Conservation (phyloP, 2,888 invertebrate species). For the Tenthredo notha region DNA sequence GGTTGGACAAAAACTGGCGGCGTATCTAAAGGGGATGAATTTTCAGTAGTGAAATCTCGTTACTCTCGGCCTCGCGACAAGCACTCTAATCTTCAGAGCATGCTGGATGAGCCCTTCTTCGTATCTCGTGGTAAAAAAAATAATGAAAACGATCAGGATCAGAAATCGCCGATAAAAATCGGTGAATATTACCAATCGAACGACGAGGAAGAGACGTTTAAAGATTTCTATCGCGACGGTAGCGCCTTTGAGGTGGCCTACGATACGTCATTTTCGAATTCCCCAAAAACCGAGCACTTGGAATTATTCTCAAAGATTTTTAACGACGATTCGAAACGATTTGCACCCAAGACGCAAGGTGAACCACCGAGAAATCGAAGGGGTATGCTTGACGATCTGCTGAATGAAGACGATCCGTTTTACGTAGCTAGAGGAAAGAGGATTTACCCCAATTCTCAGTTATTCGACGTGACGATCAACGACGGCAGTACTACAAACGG, state of each 20-base stretch:
- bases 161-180: neutral
- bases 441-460: neutral
- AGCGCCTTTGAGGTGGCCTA: neutral
- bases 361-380: slow-evolving; percentile 59
- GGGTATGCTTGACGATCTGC: slow-evolving; percentile 61
- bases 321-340: neutral
- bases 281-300: neutral
- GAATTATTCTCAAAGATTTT: neutral
- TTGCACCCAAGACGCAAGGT: neutral
- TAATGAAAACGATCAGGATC: neutral
- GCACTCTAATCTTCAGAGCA: slow-evolving; percentile 63
- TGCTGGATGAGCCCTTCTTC: slow-evolving; percentile 64
- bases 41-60: slow-evolving; percentile 1
- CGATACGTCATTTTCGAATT: neutral
- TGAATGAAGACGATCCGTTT: slow-evolving; percentile 64
- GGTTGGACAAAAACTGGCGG: neutral
- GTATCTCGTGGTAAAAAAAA: slow-evolving; percentile 66
- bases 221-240: neutral
- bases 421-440: slow-evolving; percentile 64
- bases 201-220: neutral
- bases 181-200: neutral
- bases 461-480: slow-evolving; percentile 1
- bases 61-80: slow-evolving; percentile 62
- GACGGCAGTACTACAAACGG: neutral
- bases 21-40: neutral